A percentile compares a stretch with the other conserved stretches of the same genome.
These are phyloP conservation scores for Helobdella robusta DNA, from an alignment of 2,888 invertebrate genomes.

Conservation along the genomic window DNA sequence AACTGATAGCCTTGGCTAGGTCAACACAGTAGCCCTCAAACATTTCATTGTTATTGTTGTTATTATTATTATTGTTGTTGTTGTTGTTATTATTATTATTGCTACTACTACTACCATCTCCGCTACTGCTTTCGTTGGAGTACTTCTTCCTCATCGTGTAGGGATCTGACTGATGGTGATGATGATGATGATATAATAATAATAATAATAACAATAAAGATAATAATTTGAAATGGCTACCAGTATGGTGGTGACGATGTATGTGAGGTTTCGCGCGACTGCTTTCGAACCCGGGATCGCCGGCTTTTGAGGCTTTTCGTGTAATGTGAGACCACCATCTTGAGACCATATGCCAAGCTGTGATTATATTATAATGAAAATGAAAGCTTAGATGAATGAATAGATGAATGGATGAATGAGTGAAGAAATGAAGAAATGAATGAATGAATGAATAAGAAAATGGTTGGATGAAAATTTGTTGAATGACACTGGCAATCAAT, in stretches of 20 bases:
- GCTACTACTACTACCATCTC: constrained; percentile 60
- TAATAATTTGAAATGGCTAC: constrained; percentile 32
- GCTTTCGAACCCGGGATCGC: not conserved
- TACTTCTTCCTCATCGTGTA: constrained; percentile 15
- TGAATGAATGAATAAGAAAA: no score
- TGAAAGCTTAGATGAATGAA: no score
- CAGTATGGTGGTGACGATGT: constrained; percentile 38
- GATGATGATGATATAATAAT: not conserved
- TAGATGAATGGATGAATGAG: no score
- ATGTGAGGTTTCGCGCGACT: constrained; percentile 34
- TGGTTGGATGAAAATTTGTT: no score
- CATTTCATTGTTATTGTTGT: constrained; percentile 74
- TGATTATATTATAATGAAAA: not conserved
- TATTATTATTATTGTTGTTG: constrained; percentile 37
- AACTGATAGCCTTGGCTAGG: constrained; percentile 43
- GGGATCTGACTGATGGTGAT: not conserved
- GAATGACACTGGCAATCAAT: no score
- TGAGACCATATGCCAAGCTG: constrained; percentile 11
- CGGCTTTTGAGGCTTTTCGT: not conserved
- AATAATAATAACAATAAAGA: not conserved
- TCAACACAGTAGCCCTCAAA: constrained; percentile 52
- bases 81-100: no score
- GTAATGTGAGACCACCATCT: not conserved
- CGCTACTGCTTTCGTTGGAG: constrained; percentile 36
- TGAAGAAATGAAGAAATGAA: no score